Evolutionary conservation across 2,113 vertebrate species (phyloP), one percentile per base, ranked within the genome.

Genomic region (Myotis lucifugus): DNA sequence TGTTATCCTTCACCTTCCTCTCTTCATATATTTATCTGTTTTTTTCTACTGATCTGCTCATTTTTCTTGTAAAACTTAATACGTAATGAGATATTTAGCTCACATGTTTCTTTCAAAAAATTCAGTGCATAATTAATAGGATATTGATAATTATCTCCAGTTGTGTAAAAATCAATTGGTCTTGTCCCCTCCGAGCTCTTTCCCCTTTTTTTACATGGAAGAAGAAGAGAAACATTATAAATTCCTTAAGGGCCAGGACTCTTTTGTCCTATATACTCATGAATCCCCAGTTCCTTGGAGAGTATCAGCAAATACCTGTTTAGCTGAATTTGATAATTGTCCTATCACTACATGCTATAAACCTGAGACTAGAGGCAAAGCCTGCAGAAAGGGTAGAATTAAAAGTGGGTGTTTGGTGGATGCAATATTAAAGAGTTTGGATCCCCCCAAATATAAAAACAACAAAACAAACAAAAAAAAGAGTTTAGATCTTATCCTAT

Each of bases 81-180:
- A 64, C 5, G 11, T 67, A 85, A 92, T 66, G 52, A 76, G n/a
- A 69, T 72, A 48, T 52, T 88, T 56, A 70, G 34, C 15, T 84
- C 37, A 64, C 1, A 10, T n/a, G 78, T 83, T 59, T 92, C 61
- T 94, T 95, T 85, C 34, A 89, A 85, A 77, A 90, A 76, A 88
- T 46, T 54, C 50, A 79, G 56, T 4, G 32, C 4, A 50, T 32
- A 40, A 50, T 64, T 66, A 85, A 78, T 54, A 87, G 54, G 13
- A 10, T 78, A 40, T 46, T 87, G 78, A 42, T 82, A 50, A 66
- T 61, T 54, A 12, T 79, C 76, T 76, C 50, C 50, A 59, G 34
- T 37, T 77, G 25, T 54, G 29, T 93, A 32, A 88, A 25, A 85
- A 76, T 48, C 69, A 23, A 17, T 74, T 67, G 29, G 1, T 18